A percentile compares a stretch with the other conserved stretches of the same genome.
Evolutionary conservation across 2,888 invertebrate species (phyloP).

Genomic region (Calephelis perditalis): DNA sequence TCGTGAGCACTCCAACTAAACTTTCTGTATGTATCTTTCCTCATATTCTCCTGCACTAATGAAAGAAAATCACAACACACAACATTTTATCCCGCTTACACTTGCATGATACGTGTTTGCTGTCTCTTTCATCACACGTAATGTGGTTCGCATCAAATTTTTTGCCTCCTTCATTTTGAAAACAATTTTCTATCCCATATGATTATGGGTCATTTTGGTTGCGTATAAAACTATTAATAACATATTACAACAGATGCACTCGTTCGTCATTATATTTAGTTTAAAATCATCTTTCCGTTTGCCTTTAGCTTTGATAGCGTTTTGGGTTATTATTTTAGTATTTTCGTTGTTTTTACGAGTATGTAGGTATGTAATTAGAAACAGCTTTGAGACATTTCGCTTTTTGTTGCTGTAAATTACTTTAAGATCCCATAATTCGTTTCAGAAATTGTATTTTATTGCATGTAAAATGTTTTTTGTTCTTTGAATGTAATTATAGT

Average conservation of each 20-base stretch:
- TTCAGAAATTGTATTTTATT: too few relatives aligned
- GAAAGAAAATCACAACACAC: conserved; percentile 55
- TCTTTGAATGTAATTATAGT: too few relatives aligned
- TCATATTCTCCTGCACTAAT: conserved; percentile 44
- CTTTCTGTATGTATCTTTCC: conserved; percentile 20
- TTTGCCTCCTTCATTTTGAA: conserved; percentile 58
- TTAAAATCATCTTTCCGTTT: conserved; percentile 37
- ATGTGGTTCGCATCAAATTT: conserved; percentile 65
- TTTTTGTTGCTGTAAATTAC: not conserved
- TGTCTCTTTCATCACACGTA: conserved; percentile 64
- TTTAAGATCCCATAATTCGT: too few relatives aligned
- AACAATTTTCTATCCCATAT: conserved; percentile 74
- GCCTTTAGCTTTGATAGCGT: conserved; percentile 34
- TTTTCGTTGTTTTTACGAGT: conserved; percentile 29
- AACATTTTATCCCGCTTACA: conserved; percentile 37
- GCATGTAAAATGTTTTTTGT: too few relatives aligned
- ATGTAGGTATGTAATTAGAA: conserved; percentile 25
- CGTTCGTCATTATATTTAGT: conserved; percentile 46
- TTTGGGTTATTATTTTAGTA: conserved; percentile 35
- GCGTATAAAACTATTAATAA: conserved; percentile 70
- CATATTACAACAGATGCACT: conserved; percentile 54
- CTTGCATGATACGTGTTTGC: conserved; percentile 48
- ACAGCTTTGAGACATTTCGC: conserved; percentile 15
- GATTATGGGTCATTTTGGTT: conserved; percentile 69
- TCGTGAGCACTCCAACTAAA: conserved; percentile 26